These are phyloP conservation scores for Proterorhinus semilunaris DNA, from an alignment of 2,113 vertebrate species.

Conservation along the genomic window DNA sequence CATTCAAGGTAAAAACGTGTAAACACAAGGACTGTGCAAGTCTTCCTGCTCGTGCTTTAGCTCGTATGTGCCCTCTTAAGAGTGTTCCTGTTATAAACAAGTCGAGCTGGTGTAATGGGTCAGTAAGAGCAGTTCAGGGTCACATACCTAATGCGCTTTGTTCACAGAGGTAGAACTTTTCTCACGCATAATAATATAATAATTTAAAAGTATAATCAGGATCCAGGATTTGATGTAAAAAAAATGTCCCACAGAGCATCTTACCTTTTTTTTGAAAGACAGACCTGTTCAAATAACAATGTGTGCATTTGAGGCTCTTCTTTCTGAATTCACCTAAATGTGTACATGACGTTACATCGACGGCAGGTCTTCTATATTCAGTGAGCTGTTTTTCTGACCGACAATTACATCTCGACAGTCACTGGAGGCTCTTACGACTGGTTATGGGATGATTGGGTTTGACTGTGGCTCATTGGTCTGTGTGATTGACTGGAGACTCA, in stretches of 20 bases:
- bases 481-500: slow-evolving; percentile 43
- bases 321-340: too few species aligned
- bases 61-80: not conserved
- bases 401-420: slow-evolving; percentile 41
- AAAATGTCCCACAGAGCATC: too few species aligned
- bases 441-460: slow-evolving; percentile 9
- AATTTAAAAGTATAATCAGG: too few species aligned
- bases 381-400: slow-evolving; percentile 20
- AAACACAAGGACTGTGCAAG: not conserved
- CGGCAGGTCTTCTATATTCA: too few species aligned
- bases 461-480: slow-evolving; percentile 36
- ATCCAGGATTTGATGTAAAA: too few species aligned
- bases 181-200: too few species aligned
- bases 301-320: too few species aligned
- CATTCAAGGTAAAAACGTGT: slow-evolving; percentile 10
- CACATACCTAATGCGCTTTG: too few species aligned
- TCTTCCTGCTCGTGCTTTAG: not conserved
- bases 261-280: too few species aligned
- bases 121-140: not conserved
- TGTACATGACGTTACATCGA: too few species aligned
- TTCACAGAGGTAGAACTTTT: too few species aligned
- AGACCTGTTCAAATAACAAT: too few species aligned
- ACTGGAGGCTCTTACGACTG: slow-evolving; percentile 23
- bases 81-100: not conserved
- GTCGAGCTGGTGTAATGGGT: not conserved